These are phyloP conservation scores for Ficedula albicollis DNA, from an alignment of 2,797 vertebrate genomes.

Conservation along the genomic window DNA sequence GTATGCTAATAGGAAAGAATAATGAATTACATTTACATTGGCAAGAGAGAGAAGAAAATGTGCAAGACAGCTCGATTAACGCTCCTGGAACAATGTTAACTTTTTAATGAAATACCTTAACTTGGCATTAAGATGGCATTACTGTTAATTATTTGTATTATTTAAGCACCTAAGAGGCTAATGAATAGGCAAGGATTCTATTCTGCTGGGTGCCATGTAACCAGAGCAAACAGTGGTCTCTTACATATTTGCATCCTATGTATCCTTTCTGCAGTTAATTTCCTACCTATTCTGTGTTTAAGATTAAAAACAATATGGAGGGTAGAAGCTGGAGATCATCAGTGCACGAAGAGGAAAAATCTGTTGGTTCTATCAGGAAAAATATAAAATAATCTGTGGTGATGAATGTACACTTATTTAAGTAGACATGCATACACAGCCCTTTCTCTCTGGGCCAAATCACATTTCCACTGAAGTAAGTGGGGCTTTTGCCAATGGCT, in stretches of 20 bases:
- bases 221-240: not conserved
- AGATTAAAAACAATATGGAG: not conserved
- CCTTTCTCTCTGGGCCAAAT: not conserved
- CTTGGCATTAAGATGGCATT: constrained; percentile 36
- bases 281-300: not conserved
- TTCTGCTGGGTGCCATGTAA: constrained; percentile 31
- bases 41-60: constrained; percentile 34
- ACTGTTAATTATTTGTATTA: constrained; percentile 65
- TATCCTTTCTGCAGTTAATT: not conserved
- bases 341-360: not conserved
- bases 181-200: constrained; percentile 28
- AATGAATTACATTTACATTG: constrained; percentile 60
- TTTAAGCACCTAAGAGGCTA: constrained; percentile 46
- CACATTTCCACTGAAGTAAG: not conserved
- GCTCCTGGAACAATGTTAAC: constrained; percentile 41
- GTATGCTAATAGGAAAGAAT: constrained; percentile 51
- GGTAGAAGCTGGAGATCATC: not conserved
- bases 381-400: not conserved
- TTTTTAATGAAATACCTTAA: constrained; percentile 65
- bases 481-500: not conserved
- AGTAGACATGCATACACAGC: not conserved
- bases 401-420: not conserved
- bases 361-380: not conserved
- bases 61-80: constrained; percentile 48
- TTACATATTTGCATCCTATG: not conserved